Conservation (phyloP, 2,888 invertebrate species). For the Protula sp. region DNA sequence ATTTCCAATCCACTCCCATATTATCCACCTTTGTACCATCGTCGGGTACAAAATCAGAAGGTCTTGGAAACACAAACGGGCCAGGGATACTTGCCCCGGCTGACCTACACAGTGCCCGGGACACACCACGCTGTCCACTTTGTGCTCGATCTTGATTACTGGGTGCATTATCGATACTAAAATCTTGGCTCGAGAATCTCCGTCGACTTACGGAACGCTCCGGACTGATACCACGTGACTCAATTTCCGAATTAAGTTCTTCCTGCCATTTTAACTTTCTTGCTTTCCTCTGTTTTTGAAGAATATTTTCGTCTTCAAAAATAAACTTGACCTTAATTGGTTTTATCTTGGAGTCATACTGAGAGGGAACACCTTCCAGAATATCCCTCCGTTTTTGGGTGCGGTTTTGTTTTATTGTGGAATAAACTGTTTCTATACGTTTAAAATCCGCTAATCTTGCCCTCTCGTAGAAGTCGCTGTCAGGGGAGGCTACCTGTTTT, state of each 20-base stretch:
- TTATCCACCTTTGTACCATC: neutral
- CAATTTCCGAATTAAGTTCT: neutral
- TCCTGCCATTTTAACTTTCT: neutral
- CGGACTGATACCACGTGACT: no score
- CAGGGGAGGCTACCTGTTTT: neutral
- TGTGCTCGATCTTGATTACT: neutral
- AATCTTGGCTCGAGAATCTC: neutral
- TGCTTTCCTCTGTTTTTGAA: neutral
- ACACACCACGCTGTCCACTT: neutral
- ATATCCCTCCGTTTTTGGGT: neutral
- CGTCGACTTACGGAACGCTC: no score
- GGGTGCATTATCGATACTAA: neutral
- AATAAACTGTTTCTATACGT: neutral
- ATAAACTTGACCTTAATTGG: no score
- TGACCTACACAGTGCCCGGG: no score
- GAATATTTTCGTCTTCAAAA: neutral
- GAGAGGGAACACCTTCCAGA: neutral
- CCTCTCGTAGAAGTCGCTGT: neutral
- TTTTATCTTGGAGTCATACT: no score
- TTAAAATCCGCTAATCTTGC: neutral
- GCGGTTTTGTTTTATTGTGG: neutral
- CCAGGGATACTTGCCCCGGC: neutral
- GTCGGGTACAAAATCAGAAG: neutral
- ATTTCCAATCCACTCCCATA: neutral
- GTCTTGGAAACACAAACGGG: neutral